These are phyloP conservation scores for Hyaena hyaena DNA, from an alignment of 2,113 vertebrate species.

Conservation along the genomic window DNA sequence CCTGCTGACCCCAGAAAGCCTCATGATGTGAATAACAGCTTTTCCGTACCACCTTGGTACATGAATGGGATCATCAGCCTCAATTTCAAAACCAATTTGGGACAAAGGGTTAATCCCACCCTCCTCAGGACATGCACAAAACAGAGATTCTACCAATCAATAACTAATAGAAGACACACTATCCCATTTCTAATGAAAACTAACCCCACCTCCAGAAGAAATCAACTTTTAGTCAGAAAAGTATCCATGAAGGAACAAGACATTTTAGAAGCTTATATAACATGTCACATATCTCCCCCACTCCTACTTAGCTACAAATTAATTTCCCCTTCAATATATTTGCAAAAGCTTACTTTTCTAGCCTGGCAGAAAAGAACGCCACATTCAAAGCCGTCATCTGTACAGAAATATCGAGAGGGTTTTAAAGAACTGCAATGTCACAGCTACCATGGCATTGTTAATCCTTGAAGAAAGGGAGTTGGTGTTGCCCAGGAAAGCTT, in stretches of 20 bases:
- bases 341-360: slow-evolving; percentile 64
- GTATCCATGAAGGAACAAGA: slow-evolving; percentile 55
- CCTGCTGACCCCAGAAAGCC: not conserved
- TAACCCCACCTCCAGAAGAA: slow-evolving; percentile 42
- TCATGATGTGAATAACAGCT: not conserved
- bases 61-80: not conserved
- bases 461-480: not conserved
- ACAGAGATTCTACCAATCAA: slow-evolving; percentile 23
- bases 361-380: slow-evolving; percentile 55
- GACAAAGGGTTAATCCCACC: not conserved
- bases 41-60: not conserved
- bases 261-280: slow-evolving; percentile 70
- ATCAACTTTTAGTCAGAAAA: slow-evolving; percentile 51
- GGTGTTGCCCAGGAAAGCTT: not conserved
- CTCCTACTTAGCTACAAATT: slow-evolving; percentile 66
- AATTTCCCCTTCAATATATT: slow-evolving; percentile 64
- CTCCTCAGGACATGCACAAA: not conserved
- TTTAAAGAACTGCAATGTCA: slow-evolving; percentile 63
- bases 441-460: slow-evolving; percentile 49
- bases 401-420: slow-evolving; percentile 53
- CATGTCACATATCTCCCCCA: slow-evolving; percentile 41
- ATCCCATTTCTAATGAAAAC: slow-evolving; percentile 37
- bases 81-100: not conserved
- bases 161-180: slow-evolving; percentile 44
- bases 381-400: slow-evolving; percentile 35